Conservation (phyloP, 2,797 vertebrate genomes). For the Rhyacichthys aspro region DNA sequence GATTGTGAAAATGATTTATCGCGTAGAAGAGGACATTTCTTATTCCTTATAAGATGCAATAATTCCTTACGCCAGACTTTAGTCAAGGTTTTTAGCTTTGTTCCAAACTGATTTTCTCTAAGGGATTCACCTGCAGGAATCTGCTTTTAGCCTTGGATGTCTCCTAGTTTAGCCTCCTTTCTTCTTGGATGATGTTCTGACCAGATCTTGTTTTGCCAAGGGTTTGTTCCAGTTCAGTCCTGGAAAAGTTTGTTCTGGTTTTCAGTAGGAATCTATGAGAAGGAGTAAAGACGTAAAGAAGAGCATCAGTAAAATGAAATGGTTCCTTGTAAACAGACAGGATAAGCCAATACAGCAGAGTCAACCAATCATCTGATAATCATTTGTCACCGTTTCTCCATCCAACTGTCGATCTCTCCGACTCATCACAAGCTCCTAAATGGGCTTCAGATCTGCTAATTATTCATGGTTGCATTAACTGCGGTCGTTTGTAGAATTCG, state of each 20-base stretch:
- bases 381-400: constrained; percentile 24
- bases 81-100: constrained; percentile 53
- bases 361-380: constrained; percentile 30
- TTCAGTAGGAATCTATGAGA: too few species aligned
- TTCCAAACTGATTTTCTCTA: constrained; percentile 56
- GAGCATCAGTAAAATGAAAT: not conserved
- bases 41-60: constrained; percentile 62
- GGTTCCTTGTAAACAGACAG: constrained; percentile 11
- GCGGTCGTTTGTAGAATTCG: constrained; percentile 48
- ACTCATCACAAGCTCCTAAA: constrained; percentile 57
- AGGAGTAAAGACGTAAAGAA: too few species aligned
- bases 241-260: too few species aligned
- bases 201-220: too few species aligned
- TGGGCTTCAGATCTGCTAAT: constrained; percentile 58
- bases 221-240: too few species aligned
- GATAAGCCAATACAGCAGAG: constrained; percentile 9
- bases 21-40: constrained; percentile 47
- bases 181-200: too few species aligned
- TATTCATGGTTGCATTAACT: constrained; percentile 57
- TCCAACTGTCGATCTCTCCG: constrained; percentile 54
- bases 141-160: not conserved
- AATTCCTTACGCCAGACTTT: constrained; percentile 50
- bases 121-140: constrained; percentile 54
- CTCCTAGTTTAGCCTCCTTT: too few species aligned
- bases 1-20: constrained; percentile 63